Evolutionary conservation across 2,797 vertebrate species (phyloP), one percentile per base, ranked within the genome.

Genomic region (Streptopelia turtur): DNA sequence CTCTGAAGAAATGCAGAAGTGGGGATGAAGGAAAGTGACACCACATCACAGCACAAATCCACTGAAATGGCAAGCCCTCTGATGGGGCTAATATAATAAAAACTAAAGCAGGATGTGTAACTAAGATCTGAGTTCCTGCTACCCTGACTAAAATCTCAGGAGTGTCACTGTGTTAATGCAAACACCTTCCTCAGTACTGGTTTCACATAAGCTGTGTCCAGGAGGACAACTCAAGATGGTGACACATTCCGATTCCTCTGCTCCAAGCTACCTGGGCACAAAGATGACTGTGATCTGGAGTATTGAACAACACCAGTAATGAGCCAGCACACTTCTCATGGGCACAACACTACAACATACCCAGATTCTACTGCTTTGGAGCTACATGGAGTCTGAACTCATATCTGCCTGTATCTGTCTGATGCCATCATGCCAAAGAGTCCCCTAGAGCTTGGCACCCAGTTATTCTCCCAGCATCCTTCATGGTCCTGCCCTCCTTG

Each of bases 51-150:
- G 37, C 23, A 84, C 14, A 76, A 83, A 55, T 37, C 27, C 30
- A 39, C 23, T 13, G 41, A 41, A 60, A 25, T 0, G 0, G 14
- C 27, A 16, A 31, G 23, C 5, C 11, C 7, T n/a, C 14, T 43
- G 11, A 53, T 41, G 8, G 20, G 15, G 4, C 5, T 75, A 77
- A 83, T 27, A 27, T 6, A 45, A n/a, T 11, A 79, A 90, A 53
- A 89, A 21, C 20, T 35, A 59, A 28, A 35, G 21, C 7, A 63
- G 5, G 3, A 87, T 74, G 57, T 91, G 10, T 55, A 89, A 50
- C 23, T 63, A 64, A 68, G 71, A 89, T 76, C 13, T 13, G 14
- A 81, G 31, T 31, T 79, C 11, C 64, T 82, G 21, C 18, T 84
- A 53, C 25, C 14, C 49, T 45, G 33, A 49, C 25, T 43, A 74